These are phyloP conservation scores for Acanthopleura granulata DNA, from an alignment of 2,888 invertebrate genomes.

Conservation along the genomic window DNA sequence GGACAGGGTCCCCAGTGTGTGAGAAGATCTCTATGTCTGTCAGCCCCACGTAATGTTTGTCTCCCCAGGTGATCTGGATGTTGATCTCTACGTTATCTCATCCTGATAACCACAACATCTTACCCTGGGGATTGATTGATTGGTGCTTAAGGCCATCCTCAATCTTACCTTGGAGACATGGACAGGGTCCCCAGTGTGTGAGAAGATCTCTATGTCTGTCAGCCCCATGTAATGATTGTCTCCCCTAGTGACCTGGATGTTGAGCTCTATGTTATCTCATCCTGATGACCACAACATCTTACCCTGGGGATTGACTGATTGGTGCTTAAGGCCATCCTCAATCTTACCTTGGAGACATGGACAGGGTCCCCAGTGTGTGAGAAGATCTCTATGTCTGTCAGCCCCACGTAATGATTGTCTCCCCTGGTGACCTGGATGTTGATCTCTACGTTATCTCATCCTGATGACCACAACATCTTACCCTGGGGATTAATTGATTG, in stretches of 20 bases:
- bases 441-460: slow-evolving; percentile 77
- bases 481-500: no score
- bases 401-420: slow-evolving; percentile 82
- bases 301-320: no score
- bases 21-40: slow-evolving; percentile 85
- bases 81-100: slow-evolving; percentile 78
- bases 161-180: slow-evolving; percentile 77
- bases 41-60: slow-evolving; percentile 82
- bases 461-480: no score
- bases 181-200: slow-evolving; percentile 76
- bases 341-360: slow-evolving; percentile 76
- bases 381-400: slow-evolving; percentile 85
- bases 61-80: slow-evolving; percentile 82
- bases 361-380: slow-evolving; percentile 76
- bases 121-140: no score
- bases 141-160: no score
- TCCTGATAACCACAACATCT: no score
- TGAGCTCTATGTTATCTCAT: slow-evolving; percentile 77
- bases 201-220: slow-evolving; percentile 84
- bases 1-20: slow-evolving; percentile 75
- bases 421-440: slow-evolving; percentile 82
- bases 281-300: no score
- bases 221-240: slow-evolving; percentile 84
- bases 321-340: no score
- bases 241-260: slow-evolving; percentile 81